A percentile compares a stretch with the other conserved stretches of the same genome.
These are phyloP conservation scores for Galago senegalensis DNA, from an alignment of 2,797 vertebrate genomes.

Conservation along the genomic window DNA sequence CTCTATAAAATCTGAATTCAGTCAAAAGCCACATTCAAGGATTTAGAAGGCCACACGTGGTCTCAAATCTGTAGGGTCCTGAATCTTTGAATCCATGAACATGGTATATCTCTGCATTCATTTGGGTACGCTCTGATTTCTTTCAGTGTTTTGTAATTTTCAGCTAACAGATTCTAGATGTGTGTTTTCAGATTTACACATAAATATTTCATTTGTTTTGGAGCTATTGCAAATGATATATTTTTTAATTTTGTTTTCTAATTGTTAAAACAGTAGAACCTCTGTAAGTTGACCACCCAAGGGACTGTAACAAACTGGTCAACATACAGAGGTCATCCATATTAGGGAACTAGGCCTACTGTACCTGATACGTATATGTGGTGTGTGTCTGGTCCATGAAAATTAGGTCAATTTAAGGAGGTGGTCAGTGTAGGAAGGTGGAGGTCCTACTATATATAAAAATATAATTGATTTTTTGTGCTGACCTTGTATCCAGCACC, in stretches of 20 bases:
- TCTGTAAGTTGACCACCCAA: no score
- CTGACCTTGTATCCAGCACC: not conserved
- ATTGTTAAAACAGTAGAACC: not conserved
- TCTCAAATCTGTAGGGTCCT: no score
- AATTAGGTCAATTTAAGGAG: no score
- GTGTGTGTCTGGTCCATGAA: no score
- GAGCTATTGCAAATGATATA: not conserved
- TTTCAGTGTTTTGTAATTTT: slow-evolving; percentile 16
- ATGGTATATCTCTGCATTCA: not conserved
- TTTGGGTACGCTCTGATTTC: not conserved
- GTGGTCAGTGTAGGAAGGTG: no score
- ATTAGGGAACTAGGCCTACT: no score
- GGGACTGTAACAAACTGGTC: no score
- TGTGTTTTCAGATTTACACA: not conserved
- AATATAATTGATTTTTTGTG: not conserved
- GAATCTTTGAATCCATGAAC: not conserved
- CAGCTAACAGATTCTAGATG: not conserved
- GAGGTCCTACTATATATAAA: not conserved
- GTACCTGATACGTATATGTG: no score
- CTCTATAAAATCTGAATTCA: no score
- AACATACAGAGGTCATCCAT: no score
- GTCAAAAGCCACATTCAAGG: no score
- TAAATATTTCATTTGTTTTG: slow-evolving; percentile 35
- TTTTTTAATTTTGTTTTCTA: not conserved
- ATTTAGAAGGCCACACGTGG: no score